Evolutionary conservation across 2,888 invertebrate species (phyloP), one percentile per base, ranked within the genome.

Genomic region (Labia minor): DNA sequence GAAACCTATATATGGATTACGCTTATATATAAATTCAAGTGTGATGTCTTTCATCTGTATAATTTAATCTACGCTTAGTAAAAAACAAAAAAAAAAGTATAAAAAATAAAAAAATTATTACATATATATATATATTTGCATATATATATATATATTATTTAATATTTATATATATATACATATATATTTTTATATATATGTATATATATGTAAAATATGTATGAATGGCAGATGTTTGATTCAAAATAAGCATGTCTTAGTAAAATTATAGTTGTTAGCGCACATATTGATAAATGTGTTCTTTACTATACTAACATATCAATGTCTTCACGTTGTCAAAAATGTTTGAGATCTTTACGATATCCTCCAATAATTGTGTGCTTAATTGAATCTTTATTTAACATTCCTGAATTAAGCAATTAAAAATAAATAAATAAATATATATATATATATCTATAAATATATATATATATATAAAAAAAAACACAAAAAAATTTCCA

Each of bases 1-100:
- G n/a, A 37, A 49, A 66, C 19, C 62, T 64, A 16, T 49, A 65
- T 63, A 63, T 68, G 70, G 67, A 70, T 68, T 70, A 70, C 70
- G 70, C 69, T 70, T 70, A 70, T 49, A 49, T 49, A 49, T n/a
- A 49, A 49, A 49, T 33, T 69, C 67, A 68, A 65, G 65, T 70
- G 69, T 69, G 68, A 68, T 62, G 68, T 70, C 67, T 69, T 68
- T 67, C 66, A 67, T 20, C 66, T 62, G 63, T 26, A 26, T 64
- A 62, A 66, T 65, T 65, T 49, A 49, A 49, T 49, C 49, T 49
- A 66, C 66, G 66, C 66, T 66, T 66, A 66, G 37, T 21, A 64
- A 26, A 26, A 20, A 64, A 26, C 1, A 8, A 64, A 6, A 20
- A 37, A 37, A 49, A 33, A 14, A 65, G 16, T 8, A 49, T 10